phyloP scores from a whole-genome alignment of 2,797 vertebrate species.

The Lagocephalus sceleratus region DNA sequence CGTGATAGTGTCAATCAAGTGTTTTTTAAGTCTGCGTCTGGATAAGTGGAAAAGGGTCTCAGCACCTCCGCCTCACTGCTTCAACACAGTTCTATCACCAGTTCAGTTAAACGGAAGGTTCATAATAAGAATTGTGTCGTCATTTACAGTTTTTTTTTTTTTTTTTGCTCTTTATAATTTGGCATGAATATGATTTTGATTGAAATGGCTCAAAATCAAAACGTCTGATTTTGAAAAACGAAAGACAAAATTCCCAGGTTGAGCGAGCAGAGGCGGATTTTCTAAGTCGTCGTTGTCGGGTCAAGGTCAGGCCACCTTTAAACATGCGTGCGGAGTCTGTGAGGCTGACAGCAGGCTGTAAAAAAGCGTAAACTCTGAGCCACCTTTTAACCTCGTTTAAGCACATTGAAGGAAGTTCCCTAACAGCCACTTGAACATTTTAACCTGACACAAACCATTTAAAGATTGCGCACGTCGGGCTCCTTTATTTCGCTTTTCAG shows the following conservation, averaged over 20 bases:
- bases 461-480: conserved; percentile 5
- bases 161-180: too few relatives aligned
- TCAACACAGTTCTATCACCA: too few relatives aligned
- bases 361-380: conserved; percentile 55
- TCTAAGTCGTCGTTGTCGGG: not conserved
- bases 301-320: conserved; percentile 47
- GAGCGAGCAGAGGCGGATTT: not conserved
- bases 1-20: conserved; percentile 60
- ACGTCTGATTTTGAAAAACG: not conserved
- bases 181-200: too few relatives aligned
- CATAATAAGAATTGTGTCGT: too few relatives aligned
- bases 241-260: not conserved
- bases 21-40: conserved; percentile 30
- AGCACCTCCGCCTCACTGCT: not conserved
- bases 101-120: too few relatives aligned
- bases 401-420: conserved; percentile 60
- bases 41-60: conserved; percentile 36
- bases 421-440: conserved; percentile 72
- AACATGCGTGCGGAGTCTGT: conserved; percentile 24
- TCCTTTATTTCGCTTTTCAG: not conserved
- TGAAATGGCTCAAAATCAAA: too few relatives aligned
- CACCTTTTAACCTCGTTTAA: conserved; percentile 58
- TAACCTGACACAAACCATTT: conserved; percentile 64
- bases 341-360: conserved; percentile 47
- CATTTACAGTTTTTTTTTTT: too few relatives aligned